Base-by-base conservation (phyloP, 1,140 invertebrate species). In the Babylonia areolata region DNA sequence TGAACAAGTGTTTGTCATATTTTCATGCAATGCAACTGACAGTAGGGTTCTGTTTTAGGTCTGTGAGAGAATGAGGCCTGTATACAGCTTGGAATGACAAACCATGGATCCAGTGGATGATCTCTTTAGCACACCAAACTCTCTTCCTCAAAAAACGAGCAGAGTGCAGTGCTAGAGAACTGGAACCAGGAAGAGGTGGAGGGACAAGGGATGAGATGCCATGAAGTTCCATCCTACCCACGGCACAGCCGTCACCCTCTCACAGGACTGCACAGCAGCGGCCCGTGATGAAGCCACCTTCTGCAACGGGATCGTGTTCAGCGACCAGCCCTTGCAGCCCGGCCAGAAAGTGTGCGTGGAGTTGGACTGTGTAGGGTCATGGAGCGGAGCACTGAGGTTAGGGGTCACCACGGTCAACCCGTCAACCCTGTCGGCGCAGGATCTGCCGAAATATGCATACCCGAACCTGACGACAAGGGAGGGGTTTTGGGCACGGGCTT, bases 221-320 rank as follows among this genome's bases (percentile, higher is more conserved):
- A 93, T 93, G 92, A 91, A 90, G 88, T 94, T 93, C 89, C 93
- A 94, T 81, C 84, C 79, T 85, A 81, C 88, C 40, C 92, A 93
- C 91, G 93, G 93, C 39, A 81, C 85, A 42, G 91, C 90, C 31
- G 83, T 94, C 12, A 86, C 85, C 17, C 86, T 94, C 39, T 89
- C 91, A 2, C 90, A 91, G 23, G 86, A 89, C 35, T 87, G 87
- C 75, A 90, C 82, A 11, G 6, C 84, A 28, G 94, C 94, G 1
- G 89, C 85, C 0, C 87, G 94, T 20, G 85, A 86, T 17, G 92
- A 92, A 3, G 54, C 83, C 20, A 64, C 88, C 54, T 95, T 94
- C 88, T 94, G 93, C 85, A 93, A 95, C 90, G 94, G 92, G 1
- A 91, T 95, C 64, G 91, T 92, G 3, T 95, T 95, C 85, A 90